Evolutionary conservation across 2,113 vertebrate species (phyloP).

Genomic region (Rhegmatorhina hoffmannsi): DNA sequence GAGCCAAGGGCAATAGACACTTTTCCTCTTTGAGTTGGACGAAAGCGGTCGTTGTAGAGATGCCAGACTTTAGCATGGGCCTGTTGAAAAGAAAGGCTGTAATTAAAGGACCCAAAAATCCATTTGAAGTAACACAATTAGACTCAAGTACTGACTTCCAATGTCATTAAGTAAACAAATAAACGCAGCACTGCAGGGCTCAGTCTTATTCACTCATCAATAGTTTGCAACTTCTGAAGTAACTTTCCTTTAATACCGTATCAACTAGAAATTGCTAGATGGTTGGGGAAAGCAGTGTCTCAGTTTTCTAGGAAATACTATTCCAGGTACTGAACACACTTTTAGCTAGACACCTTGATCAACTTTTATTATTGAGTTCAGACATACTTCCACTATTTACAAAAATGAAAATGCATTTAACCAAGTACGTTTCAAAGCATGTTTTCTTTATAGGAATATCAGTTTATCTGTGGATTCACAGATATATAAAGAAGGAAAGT

Average conservation of each 20-base stretch:
- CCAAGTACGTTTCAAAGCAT: neutral
- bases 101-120: neutral
- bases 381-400: neutral
- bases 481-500: neutral
- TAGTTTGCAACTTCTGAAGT: neutral
- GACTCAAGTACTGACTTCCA: neutral
- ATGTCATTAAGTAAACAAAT: neutral
- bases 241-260: neutral
- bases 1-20: constrained; percentile 94
- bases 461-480: neutral
- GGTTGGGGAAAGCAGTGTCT: neutral
- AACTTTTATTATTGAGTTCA: neutral
- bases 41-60: constrained; percentile 88
- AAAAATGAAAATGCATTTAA: constrained; percentile 5
- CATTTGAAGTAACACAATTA: neutral
- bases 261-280: neutral
- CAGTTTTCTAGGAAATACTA: neutral
- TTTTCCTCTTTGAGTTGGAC: constrained; percentile 82
- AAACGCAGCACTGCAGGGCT: neutral
- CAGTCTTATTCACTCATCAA: neutral
- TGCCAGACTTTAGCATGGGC: constrained; percentile 94
- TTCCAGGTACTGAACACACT: neutral
- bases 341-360: neutral
- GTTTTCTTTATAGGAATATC: neutral
- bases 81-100: constrained; percentile 70